A percentile compares a stretch with the other conserved stretches of the same genome.
These are phyloP conservation scores for Drosophila birchii DNA, from an alignment of 2,888 invertebrate genomes.

Conservation along the genomic window DNA sequence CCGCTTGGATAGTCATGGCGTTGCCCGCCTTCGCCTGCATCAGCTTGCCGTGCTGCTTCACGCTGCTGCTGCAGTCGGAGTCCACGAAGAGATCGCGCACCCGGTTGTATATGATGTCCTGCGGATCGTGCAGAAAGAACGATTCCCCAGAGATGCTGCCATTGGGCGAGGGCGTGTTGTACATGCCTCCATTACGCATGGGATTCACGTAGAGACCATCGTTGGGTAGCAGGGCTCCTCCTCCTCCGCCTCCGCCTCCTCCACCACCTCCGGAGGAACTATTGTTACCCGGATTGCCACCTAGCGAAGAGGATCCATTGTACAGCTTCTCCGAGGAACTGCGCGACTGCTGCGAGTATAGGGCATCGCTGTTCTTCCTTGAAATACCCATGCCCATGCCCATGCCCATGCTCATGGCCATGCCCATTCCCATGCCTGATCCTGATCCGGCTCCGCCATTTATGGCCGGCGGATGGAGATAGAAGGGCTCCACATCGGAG, in stretches of 20 bases:
- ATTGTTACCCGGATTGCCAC: slow-evolving; percentile 48
- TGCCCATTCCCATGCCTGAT: slow-evolving; percentile 13
- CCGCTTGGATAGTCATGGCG: slow-evolving; percentile 91
- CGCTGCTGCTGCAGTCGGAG: slow-evolving; percentile 84
- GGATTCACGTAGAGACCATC: slow-evolving; percentile 94
- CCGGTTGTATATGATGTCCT: slow-evolving; percentile 92
- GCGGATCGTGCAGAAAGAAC: slow-evolving; percentile 94
- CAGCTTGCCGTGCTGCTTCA: slow-evolving; percentile 70
- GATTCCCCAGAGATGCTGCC: slow-evolving; percentile 88
- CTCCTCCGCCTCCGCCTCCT: slow-evolving; percentile 13
- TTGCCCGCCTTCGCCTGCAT: slow-evolving; percentile 68
- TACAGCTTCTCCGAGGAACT: slow-evolving; percentile 83
- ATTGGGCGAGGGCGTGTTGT: slow-evolving; percentile 86
- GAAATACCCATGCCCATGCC: slow-evolving; percentile 58
- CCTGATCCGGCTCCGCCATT: slow-evolving; percentile 52
- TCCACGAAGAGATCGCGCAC: slow-evolving; percentile 92
- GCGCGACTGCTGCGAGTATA: slow-evolving; percentile 81
- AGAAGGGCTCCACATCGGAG: slow-evolving; percentile 89
- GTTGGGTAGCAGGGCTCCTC: slow-evolving; percentile 76
- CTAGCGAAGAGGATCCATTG: slow-evolving; percentile 61
- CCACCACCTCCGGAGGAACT: slow-evolving; percentile 19
- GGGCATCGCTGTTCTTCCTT: slow-evolving; percentile 82
- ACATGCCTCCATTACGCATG: slow-evolving; percentile 87
- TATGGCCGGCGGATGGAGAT: slow-evolving; percentile 89
- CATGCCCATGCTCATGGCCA: slow-evolving; percentile 27